Conservation (phyloP, 2,113 vertebrate species). For the Otis tarda region DNA sequence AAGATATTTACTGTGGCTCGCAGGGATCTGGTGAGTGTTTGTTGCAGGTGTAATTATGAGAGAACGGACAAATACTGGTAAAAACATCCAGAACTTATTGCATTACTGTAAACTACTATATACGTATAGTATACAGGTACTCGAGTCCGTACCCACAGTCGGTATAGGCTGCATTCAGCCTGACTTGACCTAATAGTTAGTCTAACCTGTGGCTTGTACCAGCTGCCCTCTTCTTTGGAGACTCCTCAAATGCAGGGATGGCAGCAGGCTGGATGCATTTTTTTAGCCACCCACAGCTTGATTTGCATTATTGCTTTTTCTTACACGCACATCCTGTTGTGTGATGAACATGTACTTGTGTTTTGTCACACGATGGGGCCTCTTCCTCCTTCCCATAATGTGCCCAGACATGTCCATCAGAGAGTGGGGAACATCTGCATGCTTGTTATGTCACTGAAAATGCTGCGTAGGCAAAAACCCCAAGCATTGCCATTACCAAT, state of each 20-base stretch:
- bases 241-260: neutral
- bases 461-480: neutral
- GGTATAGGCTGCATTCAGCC: neutral
- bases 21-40: conserved; percentile 80
- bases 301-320: neutral
- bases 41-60: neutral
- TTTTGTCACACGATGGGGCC: neutral
- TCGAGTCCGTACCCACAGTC: neutral
- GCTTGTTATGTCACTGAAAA: neutral
- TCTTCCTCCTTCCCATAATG: neutral
- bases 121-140: neutral
- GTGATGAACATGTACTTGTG: neutral
- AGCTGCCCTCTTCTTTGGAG: neutral
- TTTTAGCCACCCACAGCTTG: neutral
- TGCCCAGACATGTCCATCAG: too few species aligned
- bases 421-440: neutral
- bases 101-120: neutral
- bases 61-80: neutral
- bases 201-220: neutral
- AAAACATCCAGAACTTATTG: neutral
- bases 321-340: neutral
- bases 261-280: neutral
- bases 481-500: neutral
- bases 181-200: neutral
- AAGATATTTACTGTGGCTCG: conserved; percentile 69